A percentile compares a stretch with the other conserved stretches of the same genome.
Evolutionary conservation across 2,888 invertebrate genomes (phyloP).

Genomic region (Cinara cedri): DNA sequence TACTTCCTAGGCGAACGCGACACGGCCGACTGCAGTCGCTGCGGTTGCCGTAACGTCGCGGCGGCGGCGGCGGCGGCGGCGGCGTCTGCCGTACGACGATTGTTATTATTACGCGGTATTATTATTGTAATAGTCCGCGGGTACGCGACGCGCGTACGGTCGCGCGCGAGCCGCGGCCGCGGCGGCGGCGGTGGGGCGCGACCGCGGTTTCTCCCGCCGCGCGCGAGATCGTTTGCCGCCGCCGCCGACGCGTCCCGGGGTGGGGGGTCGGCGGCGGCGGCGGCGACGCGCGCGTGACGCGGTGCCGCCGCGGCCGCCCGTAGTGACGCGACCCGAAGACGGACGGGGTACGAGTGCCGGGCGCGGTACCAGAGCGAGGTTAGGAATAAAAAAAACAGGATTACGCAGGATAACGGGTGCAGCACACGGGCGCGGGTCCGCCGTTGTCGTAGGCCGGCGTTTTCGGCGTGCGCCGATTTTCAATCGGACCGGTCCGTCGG

Average conservation of each 20-base stretch:
- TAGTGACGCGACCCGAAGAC: background rate
- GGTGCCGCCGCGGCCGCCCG: background rate
- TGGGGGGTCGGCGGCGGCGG: background rate
- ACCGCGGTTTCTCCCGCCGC: slow-evolving; percentile 4
- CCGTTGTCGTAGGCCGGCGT: too few species aligned
- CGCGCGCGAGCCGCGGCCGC: background rate
- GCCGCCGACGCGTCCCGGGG: background rate
- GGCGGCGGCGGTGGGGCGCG: background rate
- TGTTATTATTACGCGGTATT: background rate
- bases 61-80: background rate
- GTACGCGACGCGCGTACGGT: background rate
- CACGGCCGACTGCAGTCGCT: slow-evolving; percentile 22
- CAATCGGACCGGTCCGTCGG: too few species aligned
- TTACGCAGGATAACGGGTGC: too few species aligned
- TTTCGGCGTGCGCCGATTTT: background rate
- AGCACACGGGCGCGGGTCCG: too few species aligned
- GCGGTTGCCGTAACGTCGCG: background rate
- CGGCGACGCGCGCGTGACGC: background rate
- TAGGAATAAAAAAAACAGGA: too few species aligned
- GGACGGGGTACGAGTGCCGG: too few species aligned
- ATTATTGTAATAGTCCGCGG: background rate
- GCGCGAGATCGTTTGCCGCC: background rate
- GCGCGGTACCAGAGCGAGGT: too few species aligned
- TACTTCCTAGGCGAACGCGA: slow-evolving; percentile 31
- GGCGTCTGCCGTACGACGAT: background rate